Evolutionary conservation across 2,888 invertebrate species (phyloP).

Genomic region (Sepioteuthis lessoniana): DNA sequence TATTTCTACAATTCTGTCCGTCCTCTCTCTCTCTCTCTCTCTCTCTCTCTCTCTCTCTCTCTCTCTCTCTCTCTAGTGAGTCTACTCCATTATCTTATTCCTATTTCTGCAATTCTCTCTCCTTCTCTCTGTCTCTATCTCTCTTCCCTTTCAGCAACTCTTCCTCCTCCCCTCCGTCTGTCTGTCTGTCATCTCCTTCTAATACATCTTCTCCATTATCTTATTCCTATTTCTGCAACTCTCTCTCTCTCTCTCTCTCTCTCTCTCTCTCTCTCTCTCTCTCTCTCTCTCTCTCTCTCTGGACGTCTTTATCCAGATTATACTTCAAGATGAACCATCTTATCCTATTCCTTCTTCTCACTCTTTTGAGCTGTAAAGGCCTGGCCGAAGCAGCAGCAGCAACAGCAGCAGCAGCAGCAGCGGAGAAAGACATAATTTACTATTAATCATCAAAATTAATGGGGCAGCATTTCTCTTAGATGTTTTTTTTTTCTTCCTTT

Average conservation of each 20-base stretch:
- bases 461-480: not conserved
- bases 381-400: too few species aligned
- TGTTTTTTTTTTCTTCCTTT: not conserved
- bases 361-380: too few species aligned
- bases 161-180: not conserved
- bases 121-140: too few species aligned
- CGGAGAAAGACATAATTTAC: not conserved
- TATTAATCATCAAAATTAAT: not conserved
- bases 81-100: not conserved
- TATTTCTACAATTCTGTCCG: not conserved
- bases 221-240: not conserved
- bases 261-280: not conserved
- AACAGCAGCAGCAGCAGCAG: not conserved
- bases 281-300: not conserved
- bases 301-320: too few species aligned
- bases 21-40: not conserved
- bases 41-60: not conserved
- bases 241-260: not conserved
- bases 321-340: too few species aligned
- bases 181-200: not conserved
- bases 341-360: too few species aligned
- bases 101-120: rapidly evolving
- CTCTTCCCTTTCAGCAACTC: too few species aligned
- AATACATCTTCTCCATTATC: not conserved
- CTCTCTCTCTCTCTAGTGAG: not conserved